Percentiles rank a stretch among this genome's conserved stretches.
phyloP scores from a whole-genome alignment of 2,113 vertebrate species.

The Myanophis thanlyinensis region DNA sequence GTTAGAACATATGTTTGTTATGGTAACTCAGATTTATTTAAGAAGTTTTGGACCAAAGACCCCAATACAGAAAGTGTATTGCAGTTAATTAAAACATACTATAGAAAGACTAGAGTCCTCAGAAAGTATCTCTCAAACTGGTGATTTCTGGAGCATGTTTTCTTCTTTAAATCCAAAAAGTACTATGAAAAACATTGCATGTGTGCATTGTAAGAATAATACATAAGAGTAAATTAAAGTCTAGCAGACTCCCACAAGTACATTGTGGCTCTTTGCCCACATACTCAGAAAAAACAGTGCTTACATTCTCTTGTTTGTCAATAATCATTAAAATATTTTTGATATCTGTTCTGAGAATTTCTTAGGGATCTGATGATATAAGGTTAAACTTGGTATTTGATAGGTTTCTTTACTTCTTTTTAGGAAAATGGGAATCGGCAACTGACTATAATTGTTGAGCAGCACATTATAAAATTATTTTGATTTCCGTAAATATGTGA shows the following conservation, averaged over 20 bases:
- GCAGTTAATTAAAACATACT: not conserved
- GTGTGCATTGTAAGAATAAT: not conserved
- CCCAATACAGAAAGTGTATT: slow-evolving; percentile 74
- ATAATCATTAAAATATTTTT: not conserved
- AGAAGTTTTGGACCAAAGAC: slow-evolving; percentile 87
- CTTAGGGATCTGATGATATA: not conserved
- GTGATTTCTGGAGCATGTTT: not conserved
- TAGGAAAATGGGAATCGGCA: not conserved
- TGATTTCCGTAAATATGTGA: not conserved
- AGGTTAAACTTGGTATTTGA: not conserved
- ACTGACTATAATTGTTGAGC: not conserved
- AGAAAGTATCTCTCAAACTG: not conserved
- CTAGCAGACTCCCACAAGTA: not conserved
- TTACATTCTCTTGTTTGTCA: not conserved
- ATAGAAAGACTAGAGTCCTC: not conserved
- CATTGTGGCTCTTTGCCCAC: not conserved
- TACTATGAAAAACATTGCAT: not conserved
- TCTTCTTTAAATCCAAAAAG: not conserved
- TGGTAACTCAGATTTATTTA: slow-evolving; percentile 31
- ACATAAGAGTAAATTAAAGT: not conserved
- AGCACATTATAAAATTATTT: not conserved
- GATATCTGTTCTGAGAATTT: not conserved
- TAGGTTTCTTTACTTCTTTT: not conserved
- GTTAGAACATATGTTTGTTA: not conserved
- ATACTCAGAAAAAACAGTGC: not conserved